Evolutionary conservation across 2,888 invertebrate species (phyloP).

Genomic region (Hipparchia sbordonii): DNA sequence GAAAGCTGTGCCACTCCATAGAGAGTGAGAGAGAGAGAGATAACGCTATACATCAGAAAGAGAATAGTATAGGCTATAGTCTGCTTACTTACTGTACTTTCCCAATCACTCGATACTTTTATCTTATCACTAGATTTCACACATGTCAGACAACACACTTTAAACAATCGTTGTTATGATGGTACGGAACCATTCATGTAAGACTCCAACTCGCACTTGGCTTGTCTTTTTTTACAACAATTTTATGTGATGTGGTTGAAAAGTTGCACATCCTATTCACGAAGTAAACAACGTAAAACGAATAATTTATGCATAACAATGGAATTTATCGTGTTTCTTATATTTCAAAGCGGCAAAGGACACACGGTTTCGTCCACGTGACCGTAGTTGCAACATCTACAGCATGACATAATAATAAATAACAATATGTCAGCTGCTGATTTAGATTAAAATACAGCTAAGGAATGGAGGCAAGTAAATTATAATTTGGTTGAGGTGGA

Average conservation of each 20-base stretch:
- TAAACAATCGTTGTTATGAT: too few relatives aligned
- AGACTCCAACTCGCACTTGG: too few relatives aligned
- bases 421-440: constrained; percentile 3
- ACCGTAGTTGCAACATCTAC: not conserved
- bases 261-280: not conserved
- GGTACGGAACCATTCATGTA: too few relatives aligned
- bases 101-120: too few relatives aligned
- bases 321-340: constrained; percentile 16
- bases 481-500: not conserved
- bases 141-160: too few relatives aligned
- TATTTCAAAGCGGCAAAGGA: constrained; percentile 22
- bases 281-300: not conserved
- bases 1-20: too few relatives aligned
- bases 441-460: constrained; percentile 12
- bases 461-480: constrained; percentile 23
- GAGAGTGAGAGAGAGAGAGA: too few relatives aligned
- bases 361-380: constrained; percentile 26
- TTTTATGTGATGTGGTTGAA: not conserved
- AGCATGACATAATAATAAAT: not conserved
- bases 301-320: not conserved
- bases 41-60: too few relatives aligned
- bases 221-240: not conserved
- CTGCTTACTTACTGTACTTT: too few relatives aligned
- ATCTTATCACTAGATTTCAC: too few relatives aligned
- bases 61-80: too few relatives aligned